A percentile compares a stretch with the other conserved stretches of the same genome.
Conservation (phyloP, 2,797 vertebrate species). For the Babyrousa celebensis region DNA sequence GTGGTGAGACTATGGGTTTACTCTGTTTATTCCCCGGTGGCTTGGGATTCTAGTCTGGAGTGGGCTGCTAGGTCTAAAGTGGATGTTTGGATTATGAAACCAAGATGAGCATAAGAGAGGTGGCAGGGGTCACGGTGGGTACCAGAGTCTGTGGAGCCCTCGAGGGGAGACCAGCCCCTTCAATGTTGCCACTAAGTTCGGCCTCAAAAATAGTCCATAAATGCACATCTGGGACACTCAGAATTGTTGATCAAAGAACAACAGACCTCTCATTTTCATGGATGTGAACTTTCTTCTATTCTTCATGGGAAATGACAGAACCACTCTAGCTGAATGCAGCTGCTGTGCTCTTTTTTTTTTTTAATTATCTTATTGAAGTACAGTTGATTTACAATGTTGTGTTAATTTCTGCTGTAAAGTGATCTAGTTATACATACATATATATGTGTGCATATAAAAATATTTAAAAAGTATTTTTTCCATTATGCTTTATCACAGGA, state of each 20-base stretch:
- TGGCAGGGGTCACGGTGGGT: rapidly evolving
- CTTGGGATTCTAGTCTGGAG: not conserved
- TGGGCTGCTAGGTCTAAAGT: not conserved
- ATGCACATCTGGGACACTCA: not conserved
- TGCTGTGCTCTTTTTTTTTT: no score
- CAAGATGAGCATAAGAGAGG: rapidly evolving
- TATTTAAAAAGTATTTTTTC: not conserved
- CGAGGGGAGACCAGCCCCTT: not conserved
- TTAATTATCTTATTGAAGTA: not conserved
- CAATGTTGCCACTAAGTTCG: not conserved
- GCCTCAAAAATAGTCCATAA: not conserved
- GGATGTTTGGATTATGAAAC: not conserved
- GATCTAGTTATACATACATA: not conserved
- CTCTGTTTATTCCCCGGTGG: not conserved
- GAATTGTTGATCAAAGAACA: not conserved
- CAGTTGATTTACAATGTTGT: not conserved
- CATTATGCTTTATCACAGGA: not conserved
- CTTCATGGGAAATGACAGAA: not conserved
- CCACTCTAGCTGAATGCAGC: rapidly evolving
- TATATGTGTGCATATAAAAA: no score
- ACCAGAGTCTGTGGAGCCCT: rapidly evolving
- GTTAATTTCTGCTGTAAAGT: not conserved
- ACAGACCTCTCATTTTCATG: rapidly evolving
- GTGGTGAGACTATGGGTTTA: rapidly evolving
- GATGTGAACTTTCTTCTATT: not conserved